A percentile compares a stretch with the other conserved stretches of the same genome.
phyloP scores from a whole-genome alignment of 2,113 vertebrate species.

The Mungos mungo region DNA sequence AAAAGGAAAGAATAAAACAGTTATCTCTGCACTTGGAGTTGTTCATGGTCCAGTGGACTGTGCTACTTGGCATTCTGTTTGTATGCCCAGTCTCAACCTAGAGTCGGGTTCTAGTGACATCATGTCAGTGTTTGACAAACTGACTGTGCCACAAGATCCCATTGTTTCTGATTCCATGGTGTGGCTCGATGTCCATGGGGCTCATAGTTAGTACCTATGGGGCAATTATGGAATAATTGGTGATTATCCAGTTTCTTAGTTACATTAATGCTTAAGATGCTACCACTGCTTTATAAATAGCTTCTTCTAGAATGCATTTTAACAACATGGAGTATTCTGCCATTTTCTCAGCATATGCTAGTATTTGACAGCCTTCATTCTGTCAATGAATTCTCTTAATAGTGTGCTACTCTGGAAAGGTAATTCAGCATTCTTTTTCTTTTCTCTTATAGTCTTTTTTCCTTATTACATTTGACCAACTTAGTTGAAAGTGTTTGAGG shows the following conservation, averaged over 20 bases:
- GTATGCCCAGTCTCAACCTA: background rate
- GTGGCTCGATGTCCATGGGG: background rate
- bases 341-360: background rate
- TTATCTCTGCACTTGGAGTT: background rate
- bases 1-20: background rate
- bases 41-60: background rate
- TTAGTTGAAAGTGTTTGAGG: background rate
- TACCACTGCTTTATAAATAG: background rate
- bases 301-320: background rate
- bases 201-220: background rate
- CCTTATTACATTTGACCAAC: background rate
- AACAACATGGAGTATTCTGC: background rate
- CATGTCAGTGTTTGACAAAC: background rate
- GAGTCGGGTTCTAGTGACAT: background rate
- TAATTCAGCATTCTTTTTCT: background rate
- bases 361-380: background rate
- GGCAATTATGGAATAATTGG: background rate
- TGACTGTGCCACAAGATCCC: too few species aligned
- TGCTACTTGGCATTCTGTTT: background rate
- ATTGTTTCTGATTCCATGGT: background rate
- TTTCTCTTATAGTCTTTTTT: background rate
- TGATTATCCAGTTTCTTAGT: background rate
- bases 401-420: background rate
- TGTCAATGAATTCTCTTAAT: background rate
- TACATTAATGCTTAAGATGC: background rate